phyloP scores from a whole-genome alignment of 2,113 vertebrate genomes.

The Pionites leucogaster region DNA sequence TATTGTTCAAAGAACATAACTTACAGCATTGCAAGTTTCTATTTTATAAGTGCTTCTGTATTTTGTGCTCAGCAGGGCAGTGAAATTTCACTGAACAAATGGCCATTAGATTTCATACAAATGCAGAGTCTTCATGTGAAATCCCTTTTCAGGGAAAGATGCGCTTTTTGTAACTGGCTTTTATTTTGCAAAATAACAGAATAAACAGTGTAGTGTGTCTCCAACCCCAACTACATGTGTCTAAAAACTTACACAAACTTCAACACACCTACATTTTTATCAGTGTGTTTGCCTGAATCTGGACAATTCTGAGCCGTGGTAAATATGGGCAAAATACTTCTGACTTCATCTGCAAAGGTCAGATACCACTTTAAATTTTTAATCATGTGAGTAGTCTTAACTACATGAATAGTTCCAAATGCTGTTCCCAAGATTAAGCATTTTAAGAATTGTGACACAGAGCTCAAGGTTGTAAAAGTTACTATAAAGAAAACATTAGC shows the following conservation, averaged over 20 bases:
- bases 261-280: neutral
- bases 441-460: neutral
- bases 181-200: neutral
- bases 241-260: neutral
- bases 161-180: neutral
- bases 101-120: constrained; percentile 49
- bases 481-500: neutral
- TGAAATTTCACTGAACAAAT: constrained; percentile 66
- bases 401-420: neutral
- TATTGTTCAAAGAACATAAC: constrained; percentile 66
- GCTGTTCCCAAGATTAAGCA: neutral
- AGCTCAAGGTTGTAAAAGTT: neutral
- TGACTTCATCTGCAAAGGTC: neutral
- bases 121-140: constrained; percentile 23
- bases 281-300: neutral
- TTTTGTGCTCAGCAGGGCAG: constrained; percentile 55
- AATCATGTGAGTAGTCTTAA: neutral
- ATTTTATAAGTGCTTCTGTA: constrained; percentile 60
- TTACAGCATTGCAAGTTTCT: constrained; percentile 67
- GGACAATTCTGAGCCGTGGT: neutral
- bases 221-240: neutral
- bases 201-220: neutral
- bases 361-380: neutral
- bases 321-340: neutral
- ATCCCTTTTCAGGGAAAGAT: constrained; percentile 1